A percentile compares a stretch with the other conserved stretches of the same genome.
These are phyloP conservation scores for Rhagologus leucostigma DNA, from an alignment of 2,113 vertebrate species.

Conservation along the genomic window DNA sequence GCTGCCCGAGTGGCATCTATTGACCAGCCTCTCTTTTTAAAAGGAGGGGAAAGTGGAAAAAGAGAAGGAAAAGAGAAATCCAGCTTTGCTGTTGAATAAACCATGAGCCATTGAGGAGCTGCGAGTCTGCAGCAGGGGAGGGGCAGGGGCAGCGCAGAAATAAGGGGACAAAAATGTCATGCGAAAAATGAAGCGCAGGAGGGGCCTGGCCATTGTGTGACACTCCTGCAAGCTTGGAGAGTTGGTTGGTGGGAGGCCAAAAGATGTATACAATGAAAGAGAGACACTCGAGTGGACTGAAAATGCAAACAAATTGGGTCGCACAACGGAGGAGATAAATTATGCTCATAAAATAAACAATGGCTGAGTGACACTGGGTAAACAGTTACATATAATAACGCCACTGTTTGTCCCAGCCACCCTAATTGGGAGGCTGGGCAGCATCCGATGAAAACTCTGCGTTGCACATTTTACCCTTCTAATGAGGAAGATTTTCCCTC, in stretches of 20 bases:
- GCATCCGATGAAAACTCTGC: neutral
- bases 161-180: neutral
- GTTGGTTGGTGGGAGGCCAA: slow-evolving; percentile 36
- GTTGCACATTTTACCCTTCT: neutral
- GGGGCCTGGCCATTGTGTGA: slow-evolving; percentile 4
- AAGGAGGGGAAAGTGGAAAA: neutral
- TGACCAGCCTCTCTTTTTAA: neutral
- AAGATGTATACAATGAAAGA: neutral
- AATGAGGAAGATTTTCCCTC: slow-evolving; percentile 19
- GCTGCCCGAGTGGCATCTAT: neutral
- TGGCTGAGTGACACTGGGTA: slow-evolving; percentile 18
- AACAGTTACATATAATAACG: slow-evolving; percentile 27
- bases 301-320: slow-evolving; percentile 47
- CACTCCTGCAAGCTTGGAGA: neutral
- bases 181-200: neutral
- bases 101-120: slow-evolving; percentile 43
- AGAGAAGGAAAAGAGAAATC: neutral
- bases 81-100: slow-evolving; percentile 59
- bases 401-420: slow-evolving; percentile 3
- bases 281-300: neutral
- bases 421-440: slow-evolving; percentile 61
- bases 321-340: slow-evolving; percentile 35
- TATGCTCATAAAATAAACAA: slow-evolving; percentile 24
- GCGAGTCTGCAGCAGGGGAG: neutral
- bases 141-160: neutral